Base-by-base conservation (phyloP, 2,888 invertebrate genomes). In the Ferdinandea cuprea region DNA sequence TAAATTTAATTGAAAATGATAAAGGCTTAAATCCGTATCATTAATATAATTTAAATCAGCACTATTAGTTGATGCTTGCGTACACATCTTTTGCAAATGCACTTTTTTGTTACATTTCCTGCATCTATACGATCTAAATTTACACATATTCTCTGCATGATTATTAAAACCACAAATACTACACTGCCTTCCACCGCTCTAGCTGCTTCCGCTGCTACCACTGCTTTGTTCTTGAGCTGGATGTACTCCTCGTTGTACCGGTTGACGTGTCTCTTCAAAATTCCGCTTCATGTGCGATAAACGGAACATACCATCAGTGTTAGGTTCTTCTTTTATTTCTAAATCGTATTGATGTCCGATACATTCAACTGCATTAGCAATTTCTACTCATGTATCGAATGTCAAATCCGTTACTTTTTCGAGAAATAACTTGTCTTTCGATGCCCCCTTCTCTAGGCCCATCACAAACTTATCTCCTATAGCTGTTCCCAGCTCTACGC, bases 31-130 rank as follows among this genome's bases (percentile, higher is more conserved):
- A 6, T 44, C 44, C 13, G 13, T 52, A 25, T 48, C 40, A 54
- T 58, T 35, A 48, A 71, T 78, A 48, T 59, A 44, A 37, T 65
- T 84, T 44, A 72, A 28, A 8, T 79, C 73, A 2, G 28, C 40
- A 48, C 72, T 19, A 21, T 72, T 48, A 59, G 7, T 44, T 17
- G 17, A 6, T 17, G 5, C 17, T 8, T 44, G 5, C 13, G 48
- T 5, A 25, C 72, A 66, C 73, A 85, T 71, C 69, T 79, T 80
- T 44, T 73, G 71, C 44, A 85, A 77, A 79, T 85, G 81, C 6
- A 81, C 81, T 15, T 56, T 72, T 32, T 80, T 17, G 8, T 78
- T 59, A 44, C 79, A 81, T 30, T 48, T 30, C n/a, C 61, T 76
- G 17, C 79, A 85, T 40, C 59, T 65, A 30, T 85, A 77, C 30